Percentiles rank a stretch among this genome's conserved stretches.
phyloP scores from a whole-genome alignment of 2,797 vertebrate genomes.

The Schizopygopsis malacanthus region DNA sequence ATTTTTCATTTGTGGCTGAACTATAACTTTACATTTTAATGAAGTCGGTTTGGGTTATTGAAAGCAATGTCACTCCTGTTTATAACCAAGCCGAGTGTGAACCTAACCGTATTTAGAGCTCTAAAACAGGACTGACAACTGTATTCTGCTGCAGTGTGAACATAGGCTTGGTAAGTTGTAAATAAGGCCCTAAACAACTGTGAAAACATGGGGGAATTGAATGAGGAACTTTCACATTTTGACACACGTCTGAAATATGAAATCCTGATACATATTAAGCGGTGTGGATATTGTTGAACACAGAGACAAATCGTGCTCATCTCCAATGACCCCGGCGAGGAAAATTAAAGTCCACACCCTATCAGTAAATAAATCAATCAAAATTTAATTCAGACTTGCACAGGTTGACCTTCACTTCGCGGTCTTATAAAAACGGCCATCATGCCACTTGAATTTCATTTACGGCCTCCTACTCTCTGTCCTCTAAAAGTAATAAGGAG shows the following conservation, averaged over 20 bases:
- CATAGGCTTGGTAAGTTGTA: not conserved
- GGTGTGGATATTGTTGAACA: slow-evolving; percentile 47
- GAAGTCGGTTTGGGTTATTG: not conserved
- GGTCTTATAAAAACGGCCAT: slow-evolving; percentile 61
- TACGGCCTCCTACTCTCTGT: slow-evolving; percentile 50
- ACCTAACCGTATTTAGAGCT: not conserved
- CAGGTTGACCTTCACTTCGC: slow-evolving; percentile 48
- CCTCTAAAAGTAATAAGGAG: slow-evolving; percentile 64
- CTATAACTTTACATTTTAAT: not conserved
- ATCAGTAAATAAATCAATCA: slow-evolving; percentile 66
- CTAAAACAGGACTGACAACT: not conserved
- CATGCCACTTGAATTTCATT: slow-evolving; percentile 57
- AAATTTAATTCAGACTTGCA: slow-evolving; percentile 60
- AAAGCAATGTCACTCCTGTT: not conserved
- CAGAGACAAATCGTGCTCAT: slow-evolving; percentile 55
- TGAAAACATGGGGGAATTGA: not conserved
- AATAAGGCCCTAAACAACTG: not conserved
- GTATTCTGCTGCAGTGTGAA: not conserved
- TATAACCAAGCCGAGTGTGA: not conserved
- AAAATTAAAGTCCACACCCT: slow-evolving; percentile 59
- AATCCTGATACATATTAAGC: slow-evolving; percentile 42
- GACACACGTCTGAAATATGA: slow-evolving; percentile 41
- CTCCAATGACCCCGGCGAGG: slow-evolving; percentile 48
- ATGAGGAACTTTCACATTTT: slow-evolving; percentile 28
- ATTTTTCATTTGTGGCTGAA: not conserved